phyloP scores from a whole-genome alignment of 2,113 vertebrate genomes.

The Ammodytes marinus region DNA sequence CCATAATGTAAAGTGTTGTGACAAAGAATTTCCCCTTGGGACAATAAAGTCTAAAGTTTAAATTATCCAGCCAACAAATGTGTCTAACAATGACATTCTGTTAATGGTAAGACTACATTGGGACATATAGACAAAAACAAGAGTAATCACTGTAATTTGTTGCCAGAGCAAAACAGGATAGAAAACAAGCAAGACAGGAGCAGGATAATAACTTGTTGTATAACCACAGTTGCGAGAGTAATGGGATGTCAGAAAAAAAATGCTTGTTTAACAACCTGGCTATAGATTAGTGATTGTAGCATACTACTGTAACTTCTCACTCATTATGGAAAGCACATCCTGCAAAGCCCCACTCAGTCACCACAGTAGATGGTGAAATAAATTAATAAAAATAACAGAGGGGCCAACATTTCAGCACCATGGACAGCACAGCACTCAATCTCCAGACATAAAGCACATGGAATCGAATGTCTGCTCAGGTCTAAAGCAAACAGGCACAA shows the following conservation, averaged over 20 bases:
- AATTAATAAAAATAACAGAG: neutral
- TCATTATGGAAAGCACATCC: neutral
- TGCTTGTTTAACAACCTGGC: neutral
- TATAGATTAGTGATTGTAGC: slow-evolving; percentile 1
- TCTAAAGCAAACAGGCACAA: slow-evolving; percentile 4
- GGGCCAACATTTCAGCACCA: slow-evolving; percentile 64
- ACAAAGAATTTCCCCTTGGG: no score
- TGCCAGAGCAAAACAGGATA: neutral
- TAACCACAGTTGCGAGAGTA: neutral
- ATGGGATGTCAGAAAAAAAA: neutral
- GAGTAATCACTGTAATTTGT: neutral
- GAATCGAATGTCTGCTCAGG: neutral
- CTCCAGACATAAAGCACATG: neutral
- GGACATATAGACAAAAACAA: neutral
- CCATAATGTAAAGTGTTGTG: no score
- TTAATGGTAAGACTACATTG: neutral
- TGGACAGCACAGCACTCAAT: slow-evolving; percentile 65
- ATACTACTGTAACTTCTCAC: neutral
- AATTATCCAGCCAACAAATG: neutral
- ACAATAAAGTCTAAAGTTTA: neutral
- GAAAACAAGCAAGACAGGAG: neutral
- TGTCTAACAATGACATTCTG: neutral
- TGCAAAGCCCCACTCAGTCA: slow-evolving; percentile 1
- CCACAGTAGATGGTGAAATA: neutral
- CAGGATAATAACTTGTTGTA: neutral